Evolutionary conservation across 2,888 invertebrate species (phyloP).

Genomic region (Dasypogon diadema): DNA sequence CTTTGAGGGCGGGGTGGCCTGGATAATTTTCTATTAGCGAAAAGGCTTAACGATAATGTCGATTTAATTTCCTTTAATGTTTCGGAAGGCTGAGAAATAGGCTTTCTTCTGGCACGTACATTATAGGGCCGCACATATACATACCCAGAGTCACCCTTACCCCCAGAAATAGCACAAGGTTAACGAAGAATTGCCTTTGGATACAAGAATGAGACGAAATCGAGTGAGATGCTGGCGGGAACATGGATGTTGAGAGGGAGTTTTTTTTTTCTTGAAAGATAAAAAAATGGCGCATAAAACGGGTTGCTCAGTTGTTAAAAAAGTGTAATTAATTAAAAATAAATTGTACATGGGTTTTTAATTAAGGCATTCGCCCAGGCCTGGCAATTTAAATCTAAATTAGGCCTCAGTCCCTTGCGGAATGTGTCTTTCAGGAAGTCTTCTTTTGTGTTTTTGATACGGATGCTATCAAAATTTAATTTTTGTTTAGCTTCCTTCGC

Average conservation of each 20-base stretch:
- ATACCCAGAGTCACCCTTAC: background rate
- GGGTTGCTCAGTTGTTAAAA: slow-evolving; percentile 25
- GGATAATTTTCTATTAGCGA: slow-evolving; percentile 53
- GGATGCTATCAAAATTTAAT: no score
- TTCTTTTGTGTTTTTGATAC: no score
- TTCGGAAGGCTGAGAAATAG: slow-evolving; percentile 50
- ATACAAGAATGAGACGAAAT: slow-evolving; percentile 22
- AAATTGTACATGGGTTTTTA: slow-evolving; percentile 46
- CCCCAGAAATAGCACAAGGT: background rate
- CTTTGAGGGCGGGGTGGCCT: background rate
- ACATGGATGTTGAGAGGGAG: background rate
- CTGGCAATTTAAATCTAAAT: slow-evolving; percentile 8
- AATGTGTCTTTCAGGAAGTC: background rate
- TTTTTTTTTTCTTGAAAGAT: background rate
- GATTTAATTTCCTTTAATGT: slow-evolving; percentile 55
- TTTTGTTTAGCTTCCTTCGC: no score
- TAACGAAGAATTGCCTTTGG: slow-evolving; percentile 41
- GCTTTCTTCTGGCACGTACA: slow-evolving; percentile 43
- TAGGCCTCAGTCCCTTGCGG: background rate
- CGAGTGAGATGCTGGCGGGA: background rate
- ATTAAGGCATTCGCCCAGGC: slow-evolving; percentile 19
- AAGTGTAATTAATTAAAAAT: slow-evolving; percentile 50
- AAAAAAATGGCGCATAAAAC: slow-evolving; percentile 1
- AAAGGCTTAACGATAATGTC: slow-evolving; percentile 55
- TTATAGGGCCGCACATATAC: background rate